Percentiles rank a stretch among this genome's conserved stretches.
These are phyloP conservation scores for Sitta carolinensis DNA, from an alignment of 2,797 vertebrate species.

Conservation along the genomic window DNA sequence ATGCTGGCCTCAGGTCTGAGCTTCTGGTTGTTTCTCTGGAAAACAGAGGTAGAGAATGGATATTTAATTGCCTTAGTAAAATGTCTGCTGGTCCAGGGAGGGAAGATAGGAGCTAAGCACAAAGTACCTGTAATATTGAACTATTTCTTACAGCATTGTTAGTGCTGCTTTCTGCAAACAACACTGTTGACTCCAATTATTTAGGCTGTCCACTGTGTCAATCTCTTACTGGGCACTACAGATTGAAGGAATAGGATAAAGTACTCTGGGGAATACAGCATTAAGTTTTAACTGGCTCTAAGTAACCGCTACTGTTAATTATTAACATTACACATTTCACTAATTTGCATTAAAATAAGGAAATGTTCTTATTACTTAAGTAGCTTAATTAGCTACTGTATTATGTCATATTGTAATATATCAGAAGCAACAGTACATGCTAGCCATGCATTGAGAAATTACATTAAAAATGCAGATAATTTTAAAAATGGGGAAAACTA, in stretches of 20 bases:
- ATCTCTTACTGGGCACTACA: not conserved
- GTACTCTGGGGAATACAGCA: not conserved
- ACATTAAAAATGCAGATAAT: not conserved
- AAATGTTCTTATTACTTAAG: not conserved
- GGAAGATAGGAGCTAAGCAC: not conserved
- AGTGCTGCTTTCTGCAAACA: not conserved
- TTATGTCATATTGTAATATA: not conserved
- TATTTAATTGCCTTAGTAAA: not conserved
- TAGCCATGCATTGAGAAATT: not conserved
- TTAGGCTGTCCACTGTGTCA: not conserved
- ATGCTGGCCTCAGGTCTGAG: not conserved
- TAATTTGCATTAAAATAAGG: slow-evolving; percentile 1
- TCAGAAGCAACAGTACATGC: not conserved
- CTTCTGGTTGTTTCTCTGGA: not conserved
- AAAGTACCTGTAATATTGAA: not conserved
- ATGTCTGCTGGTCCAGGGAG: not conserved
- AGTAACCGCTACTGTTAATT: not conserved
- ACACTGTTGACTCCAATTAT: not conserved
- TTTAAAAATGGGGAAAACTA: not conserved
- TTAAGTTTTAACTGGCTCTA: not conserved
- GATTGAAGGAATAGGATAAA: not conserved
- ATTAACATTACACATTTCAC: not conserved
- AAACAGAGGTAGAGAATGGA: not conserved
- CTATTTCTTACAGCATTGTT: not conserved
- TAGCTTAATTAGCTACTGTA: not conserved